Percentiles rank a stretch among this genome's conserved stretches.
phyloP scores from a whole-genome alignment of 2,888 invertebrate genomes.

The Habroteleia sp. region DNA sequence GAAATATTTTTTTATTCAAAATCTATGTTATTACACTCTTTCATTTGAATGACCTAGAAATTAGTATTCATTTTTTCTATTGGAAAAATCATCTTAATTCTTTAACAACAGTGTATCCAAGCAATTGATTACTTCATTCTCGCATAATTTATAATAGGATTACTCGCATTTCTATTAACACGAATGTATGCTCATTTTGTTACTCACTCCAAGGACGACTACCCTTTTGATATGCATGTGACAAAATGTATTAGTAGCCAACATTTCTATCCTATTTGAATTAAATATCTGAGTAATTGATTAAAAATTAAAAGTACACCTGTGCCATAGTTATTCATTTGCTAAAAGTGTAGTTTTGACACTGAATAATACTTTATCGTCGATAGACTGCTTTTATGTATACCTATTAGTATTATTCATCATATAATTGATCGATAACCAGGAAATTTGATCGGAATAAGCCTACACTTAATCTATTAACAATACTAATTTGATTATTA shows the following conservation, averaged over 20 bases:
- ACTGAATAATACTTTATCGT: slow-evolving; percentile 25
- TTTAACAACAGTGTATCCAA: slow-evolving; percentile 5
- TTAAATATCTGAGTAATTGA: slow-evolving; percentile 41
- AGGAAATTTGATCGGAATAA: slow-evolving; percentile 6
- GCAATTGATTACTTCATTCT: slow-evolving; percentile 47
- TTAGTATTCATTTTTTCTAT: too few species aligned
- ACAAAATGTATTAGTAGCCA: slow-evolving; percentile 38
- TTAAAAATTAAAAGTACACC: slow-evolving; percentile 37
- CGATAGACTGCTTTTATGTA: slow-evolving; percentile 5
- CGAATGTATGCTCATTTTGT: slow-evolving; percentile 55
- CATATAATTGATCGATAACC: slow-evolving; percentile 11
- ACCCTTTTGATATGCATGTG: slow-evolving; percentile 58
- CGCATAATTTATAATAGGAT: slow-evolving; percentile 54
- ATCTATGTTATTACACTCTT: too few species aligned
- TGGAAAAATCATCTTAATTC: slow-evolving; percentile 2
- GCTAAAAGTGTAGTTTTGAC: slow-evolving; percentile 16
- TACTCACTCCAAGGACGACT: slow-evolving; percentile 59
- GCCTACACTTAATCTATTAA: slow-evolving; percentile 3
- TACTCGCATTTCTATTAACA: slow-evolving; percentile 36
- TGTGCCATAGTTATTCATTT: slow-evolving; percentile 32
- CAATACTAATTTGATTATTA: neutral
- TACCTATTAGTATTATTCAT: slow-evolving; percentile 9
- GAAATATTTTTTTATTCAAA: too few species aligned
- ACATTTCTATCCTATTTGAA: slow-evolving; percentile 47
- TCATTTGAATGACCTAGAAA: too few species aligned